Evolutionary conservation across 2,888 invertebrate genomes (phyloP).

Genomic region (Punctoribates punctum): DNA sequence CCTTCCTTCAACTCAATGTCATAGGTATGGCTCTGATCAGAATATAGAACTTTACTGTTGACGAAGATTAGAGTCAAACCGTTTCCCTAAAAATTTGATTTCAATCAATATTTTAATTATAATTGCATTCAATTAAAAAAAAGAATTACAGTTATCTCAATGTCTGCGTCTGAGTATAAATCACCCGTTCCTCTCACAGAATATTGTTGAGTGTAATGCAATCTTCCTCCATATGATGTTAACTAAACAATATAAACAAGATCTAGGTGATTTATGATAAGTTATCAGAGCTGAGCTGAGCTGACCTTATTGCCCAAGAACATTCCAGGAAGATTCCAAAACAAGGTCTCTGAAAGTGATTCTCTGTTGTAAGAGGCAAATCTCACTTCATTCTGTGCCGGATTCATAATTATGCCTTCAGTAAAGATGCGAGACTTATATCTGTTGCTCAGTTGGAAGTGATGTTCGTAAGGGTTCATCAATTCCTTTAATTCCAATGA

Average conservation of each 20-base stretch:
- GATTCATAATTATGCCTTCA: conserved; percentile 54
- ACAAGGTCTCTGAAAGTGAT: conserved; percentile 56
- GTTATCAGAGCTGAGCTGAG: conserved; percentile 50
- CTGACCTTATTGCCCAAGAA: conserved; percentile 59
- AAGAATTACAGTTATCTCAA: conserved; percentile 63
- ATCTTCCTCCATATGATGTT: conserved; percentile 78
- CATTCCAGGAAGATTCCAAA: conserved; percentile 71
- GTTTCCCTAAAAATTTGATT: conserved; percentile 52
- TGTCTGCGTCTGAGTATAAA: conserved; percentile 68
- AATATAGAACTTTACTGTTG: conserved; percentile 61
- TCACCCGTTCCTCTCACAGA: conserved; percentile 59
- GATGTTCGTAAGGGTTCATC: conserved; percentile 51
- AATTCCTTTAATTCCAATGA: conserved; percentile 60
- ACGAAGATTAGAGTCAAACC: conserved; percentile 72
- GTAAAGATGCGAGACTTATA: conserved; percentile 52
- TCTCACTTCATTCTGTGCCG: conserved; percentile 54
- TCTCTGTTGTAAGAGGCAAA: conserved; percentile 52
- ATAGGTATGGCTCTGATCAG: conserved; percentile 53
- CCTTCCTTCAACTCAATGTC: conserved; percentile 59
- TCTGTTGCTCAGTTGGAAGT: conserved; percentile 53
- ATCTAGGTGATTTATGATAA: background rate
- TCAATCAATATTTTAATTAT: background rate
- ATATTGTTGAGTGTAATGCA: conserved; percentile 71
- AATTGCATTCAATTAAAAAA: background rate
- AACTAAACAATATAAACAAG: conserved; percentile 57